Conservation (phyloP, 2,113 vertebrate species). For the Microtus oregoni region DNA sequence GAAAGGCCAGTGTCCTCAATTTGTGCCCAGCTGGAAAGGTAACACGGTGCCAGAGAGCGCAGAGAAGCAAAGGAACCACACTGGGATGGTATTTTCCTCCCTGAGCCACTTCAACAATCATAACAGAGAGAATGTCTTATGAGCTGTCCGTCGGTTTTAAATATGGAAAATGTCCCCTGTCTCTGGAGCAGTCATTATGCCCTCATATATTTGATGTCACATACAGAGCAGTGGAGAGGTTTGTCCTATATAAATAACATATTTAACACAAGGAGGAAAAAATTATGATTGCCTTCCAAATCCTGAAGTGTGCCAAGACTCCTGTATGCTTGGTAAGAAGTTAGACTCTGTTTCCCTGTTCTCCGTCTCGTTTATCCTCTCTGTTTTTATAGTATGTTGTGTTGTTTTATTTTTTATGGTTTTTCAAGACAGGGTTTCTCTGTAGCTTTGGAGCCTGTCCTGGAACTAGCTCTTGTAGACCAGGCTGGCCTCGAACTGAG, state of each 20-base stretch:
- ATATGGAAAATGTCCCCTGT: slow-evolving; percentile 74
- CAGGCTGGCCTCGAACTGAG: no score
- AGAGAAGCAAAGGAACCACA: slow-evolving; percentile 81
- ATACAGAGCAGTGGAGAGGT: slow-evolving; percentile 53
- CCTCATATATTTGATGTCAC: slow-evolving; percentile 65
- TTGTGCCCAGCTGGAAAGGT: slow-evolving; percentile 76
- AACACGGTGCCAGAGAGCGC: slow-evolving; percentile 65
- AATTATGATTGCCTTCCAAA: slow-evolving; percentile 21
- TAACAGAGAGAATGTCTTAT: slow-evolving; percentile 82
- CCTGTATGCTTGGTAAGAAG: slow-evolving; percentile 12
- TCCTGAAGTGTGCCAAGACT: neutral
- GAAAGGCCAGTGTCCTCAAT: slow-evolving; percentile 69
- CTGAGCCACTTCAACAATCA: slow-evolving; percentile 69
- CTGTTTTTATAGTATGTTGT: neutral
- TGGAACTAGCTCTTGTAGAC: no score
- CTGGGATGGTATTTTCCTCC: slow-evolving; percentile 82
- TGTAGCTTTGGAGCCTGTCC: no score
- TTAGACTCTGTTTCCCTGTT: neutral
- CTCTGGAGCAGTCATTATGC: slow-evolving; percentile 63
- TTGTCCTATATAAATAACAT: slow-evolving; percentile 69
- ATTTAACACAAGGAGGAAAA: slow-evolving; percentile 51
- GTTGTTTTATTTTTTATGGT: neutral
- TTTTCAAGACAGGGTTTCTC: no score
- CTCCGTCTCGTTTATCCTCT: neutral
- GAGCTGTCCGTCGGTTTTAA: slow-evolving; percentile 76